These are phyloP conservation scores for Nomia melanderi DNA, from an alignment of 1,140 invertebrate genomes.

Conservation along the genomic window DNA sequence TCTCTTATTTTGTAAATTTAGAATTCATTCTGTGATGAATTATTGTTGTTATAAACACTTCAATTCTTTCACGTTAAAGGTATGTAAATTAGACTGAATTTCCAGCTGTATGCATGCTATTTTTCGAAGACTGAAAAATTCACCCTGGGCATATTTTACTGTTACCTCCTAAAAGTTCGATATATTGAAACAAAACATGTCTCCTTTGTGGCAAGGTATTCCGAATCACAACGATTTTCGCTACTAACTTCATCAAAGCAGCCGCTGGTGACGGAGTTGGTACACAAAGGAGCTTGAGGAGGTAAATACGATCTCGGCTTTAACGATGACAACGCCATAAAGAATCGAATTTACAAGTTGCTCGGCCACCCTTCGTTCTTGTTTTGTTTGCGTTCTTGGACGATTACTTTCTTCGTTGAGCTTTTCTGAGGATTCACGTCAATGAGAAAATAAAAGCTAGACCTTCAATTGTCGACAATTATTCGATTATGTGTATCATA, in stretches of 20 bases:
- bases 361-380: neutral
- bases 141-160: neutral
- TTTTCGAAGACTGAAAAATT: neutral
- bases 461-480: neutral
- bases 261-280: constrained; percentile 10
- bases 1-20: too few relatives aligned
- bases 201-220: neutral
- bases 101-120: too few relatives aligned
- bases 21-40: too few relatives aligned
- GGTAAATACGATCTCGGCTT: constrained; percentile 22
- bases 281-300: constrained; percentile 24
- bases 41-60: too few relatives aligned
- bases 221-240: constrained; percentile 11
- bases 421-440: constrained; percentile 12
- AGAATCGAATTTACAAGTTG: constrained; percentile 66
- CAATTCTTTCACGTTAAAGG: too few relatives aligned
- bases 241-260: constrained; percentile 49
- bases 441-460: neutral
- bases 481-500: neutral
- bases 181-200: constrained; percentile 1
- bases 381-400: constrained; percentile 16
- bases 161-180: neutral
- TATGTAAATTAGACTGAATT: too few relatives aligned
- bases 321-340: constrained; percentile 65
- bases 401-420: constrained; percentile 5